A percentile compares a stretch with the other conserved stretches of the same genome.
These are phyloP conservation scores for Petaurus breviceps DNA, from an alignment of 2,113 vertebrate species.

Conservation along the genomic window DNA sequence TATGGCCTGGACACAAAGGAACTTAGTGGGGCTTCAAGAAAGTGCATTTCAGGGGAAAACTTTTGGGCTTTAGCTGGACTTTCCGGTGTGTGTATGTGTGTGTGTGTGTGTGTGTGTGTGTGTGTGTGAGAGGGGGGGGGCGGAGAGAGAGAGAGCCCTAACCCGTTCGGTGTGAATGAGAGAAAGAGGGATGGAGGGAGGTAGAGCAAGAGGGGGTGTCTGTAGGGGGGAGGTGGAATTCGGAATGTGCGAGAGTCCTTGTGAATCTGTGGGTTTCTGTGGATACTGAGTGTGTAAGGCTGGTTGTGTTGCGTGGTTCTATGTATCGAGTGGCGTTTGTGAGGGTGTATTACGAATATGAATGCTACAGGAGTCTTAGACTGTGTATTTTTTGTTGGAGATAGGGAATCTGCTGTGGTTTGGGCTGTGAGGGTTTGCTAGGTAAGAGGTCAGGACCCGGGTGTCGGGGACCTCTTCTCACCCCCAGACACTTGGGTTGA, in stretches of 20 bases:
- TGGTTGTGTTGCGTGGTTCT: neutral
- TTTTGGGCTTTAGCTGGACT: neutral
- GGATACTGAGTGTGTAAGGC: neutral
- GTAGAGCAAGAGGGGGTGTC: neutral
- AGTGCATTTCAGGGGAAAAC: neutral
- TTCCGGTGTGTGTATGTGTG: too few relatives aligned
- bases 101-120: neutral
- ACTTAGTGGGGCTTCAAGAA: neutral
- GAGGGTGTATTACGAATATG: neutral
- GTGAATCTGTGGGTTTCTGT: neutral
- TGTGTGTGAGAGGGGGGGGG: neutral
- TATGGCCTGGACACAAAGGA: neutral
- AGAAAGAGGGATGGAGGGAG: slow-evolving; percentile 7
- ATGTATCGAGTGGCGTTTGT: neutral
- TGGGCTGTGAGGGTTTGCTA: neutral
- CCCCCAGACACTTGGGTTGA: neutral
- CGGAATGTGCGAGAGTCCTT: rapidly evolving
- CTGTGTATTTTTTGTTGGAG: neutral
- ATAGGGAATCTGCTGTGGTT: neutral
- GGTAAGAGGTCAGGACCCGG: neutral
- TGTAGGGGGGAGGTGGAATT: neutral
- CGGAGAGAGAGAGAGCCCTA: too few relatives aligned
- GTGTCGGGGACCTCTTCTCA: neutral
- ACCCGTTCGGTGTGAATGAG: neutral
- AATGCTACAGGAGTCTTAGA: neutral